Conservation (phyloP, 2,888 invertebrate species). For the Diogma glabrata region DNA sequence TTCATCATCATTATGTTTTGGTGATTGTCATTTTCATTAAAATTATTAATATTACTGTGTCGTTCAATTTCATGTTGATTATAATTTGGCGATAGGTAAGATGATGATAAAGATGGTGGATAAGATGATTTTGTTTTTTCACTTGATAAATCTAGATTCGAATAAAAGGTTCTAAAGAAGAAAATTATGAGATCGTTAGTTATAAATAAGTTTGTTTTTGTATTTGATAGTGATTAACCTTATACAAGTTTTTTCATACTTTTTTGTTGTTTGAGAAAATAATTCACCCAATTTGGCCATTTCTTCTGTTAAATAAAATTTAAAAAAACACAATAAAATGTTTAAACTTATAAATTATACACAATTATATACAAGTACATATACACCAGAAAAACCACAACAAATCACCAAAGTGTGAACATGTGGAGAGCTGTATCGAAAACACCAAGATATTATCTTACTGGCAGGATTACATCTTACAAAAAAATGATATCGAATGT, state of each 20-base stretch:
- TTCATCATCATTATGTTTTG: slow-evolving; percentile 3
- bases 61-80: neutral
- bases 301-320: slow-evolving; percentile 48
- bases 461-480: no score
- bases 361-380: no score
- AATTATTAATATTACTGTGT: neutral
- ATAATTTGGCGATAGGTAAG: neutral
- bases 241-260: slow-evolving; percentile 35
- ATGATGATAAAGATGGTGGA: slow-evolving; percentile 11
- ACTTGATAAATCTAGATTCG: slow-evolving; percentile 32
- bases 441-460: no score
- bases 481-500: no score
- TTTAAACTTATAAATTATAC: no score
- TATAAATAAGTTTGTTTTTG: neutral
- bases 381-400: no score
- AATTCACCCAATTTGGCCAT: slow-evolving; percentile 65
- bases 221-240: slow-evolving; percentile 19
- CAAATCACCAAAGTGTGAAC: no score
- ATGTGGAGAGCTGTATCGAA: no score
- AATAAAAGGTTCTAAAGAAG: slow-evolving; percentile 29
- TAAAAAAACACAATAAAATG: slow-evolving; percentile 10
- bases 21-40: slow-evolving; percentile 1
- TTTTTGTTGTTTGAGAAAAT: slow-evolving; percentile 51
- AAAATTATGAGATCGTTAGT: neutral
- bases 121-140: slow-evolving; percentile 20